Conservation (phyloP, 2,888 invertebrate genomes). For the Drosophila robusta region DNA sequence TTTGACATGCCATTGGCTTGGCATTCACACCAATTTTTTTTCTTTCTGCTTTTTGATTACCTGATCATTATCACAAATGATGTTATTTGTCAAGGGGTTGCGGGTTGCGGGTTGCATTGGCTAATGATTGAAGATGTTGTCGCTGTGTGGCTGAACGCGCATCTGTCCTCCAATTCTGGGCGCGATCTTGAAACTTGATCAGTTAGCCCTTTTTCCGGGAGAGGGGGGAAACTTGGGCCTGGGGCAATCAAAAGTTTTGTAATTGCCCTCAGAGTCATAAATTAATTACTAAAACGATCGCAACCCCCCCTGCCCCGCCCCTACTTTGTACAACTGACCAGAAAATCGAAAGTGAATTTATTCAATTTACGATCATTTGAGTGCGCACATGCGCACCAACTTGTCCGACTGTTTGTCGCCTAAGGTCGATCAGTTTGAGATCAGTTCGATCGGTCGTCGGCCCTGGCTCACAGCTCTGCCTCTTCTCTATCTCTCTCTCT, state of each 20-base stretch:
- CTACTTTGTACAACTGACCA: slow-evolving; percentile 17
- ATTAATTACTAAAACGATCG: slow-evolving; percentile 62
- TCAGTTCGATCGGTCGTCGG: slow-evolving; percentile 26
- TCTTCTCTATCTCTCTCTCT: neutral
- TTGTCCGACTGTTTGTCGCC: slow-evolving; percentile 26
- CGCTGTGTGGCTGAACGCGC: neutral
- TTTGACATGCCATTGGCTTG: slow-evolving; percentile 73
- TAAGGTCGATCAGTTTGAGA: slow-evolving; percentile 35
- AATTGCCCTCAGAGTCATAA: slow-evolving; percentile 67
- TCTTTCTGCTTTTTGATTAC: slow-evolving; percentile 66
- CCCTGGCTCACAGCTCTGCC: slow-evolving; percentile 14
- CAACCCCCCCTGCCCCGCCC: neutral
- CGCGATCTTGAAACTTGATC: slow-evolving; percentile 45
- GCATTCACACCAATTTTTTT: slow-evolving; percentile 63
- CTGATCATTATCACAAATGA: slow-evolving; percentile 73
- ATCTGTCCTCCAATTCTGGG: slow-evolving; percentile 25
- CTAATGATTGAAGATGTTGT: slow-evolving; percentile 55
- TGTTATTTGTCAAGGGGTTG: slow-evolving; percentile 33
- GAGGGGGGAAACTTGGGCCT: no score
- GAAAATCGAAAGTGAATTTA: slow-evolving; percentile 69
- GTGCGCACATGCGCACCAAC: slow-evolving; percentile 19
- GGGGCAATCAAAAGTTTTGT: slow-evolving; percentile 12
- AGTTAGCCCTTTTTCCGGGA: slow-evolving; percentile 23
- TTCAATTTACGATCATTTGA: slow-evolving; percentile 67
- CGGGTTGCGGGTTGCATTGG: slow-evolving; percentile 3